Base-by-base conservation (phyloP, 92 coral and sea anemone species). In the Porites cylindrica region DNA sequence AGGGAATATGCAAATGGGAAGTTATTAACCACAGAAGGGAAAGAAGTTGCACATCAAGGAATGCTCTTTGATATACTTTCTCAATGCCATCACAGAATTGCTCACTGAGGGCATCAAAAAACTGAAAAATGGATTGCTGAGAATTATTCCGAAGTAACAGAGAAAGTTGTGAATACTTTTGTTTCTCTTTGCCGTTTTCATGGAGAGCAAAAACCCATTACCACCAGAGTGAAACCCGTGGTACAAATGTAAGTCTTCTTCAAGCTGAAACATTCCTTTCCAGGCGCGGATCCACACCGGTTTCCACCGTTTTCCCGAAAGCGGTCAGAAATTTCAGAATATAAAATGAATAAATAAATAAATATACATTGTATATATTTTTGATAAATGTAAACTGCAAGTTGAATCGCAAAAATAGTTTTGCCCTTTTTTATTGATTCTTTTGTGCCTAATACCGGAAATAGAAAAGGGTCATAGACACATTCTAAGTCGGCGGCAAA, bases 111-210 rank as follows among this genome's bases (percentile, higher is more conserved):
- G 65, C 52, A 72, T 17, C 89, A 76, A 89, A 89, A 75, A 43
- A 84, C 92, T 20, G 65, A 67, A 64, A 89, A 89, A 51, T 89
- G 92, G 88, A 83, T 88, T 24, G 59, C 79, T 24, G 89, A 89
- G 6, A 77, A 83, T 60, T 89, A 76, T 69, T 52, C 86, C 16
- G 75, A 88, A 72, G 88, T 88, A 9, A 88, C 67, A 29, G 56
- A 67, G 0, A 67, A 71, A 77, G 89, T 29, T 66, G 88, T 89
- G 8, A 84, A 84, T 61, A 21, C 85, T 6, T 84, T 84, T 85
- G 85, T 75, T 18, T 54, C 81, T 51, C 63, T 90, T 21, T 84
- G 89, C 72, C 59, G 77, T 16, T 61, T 82, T 56, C 89, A 84
- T 79, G 84, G 61, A 51, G 85, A 51, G 75, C 74, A 84, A 53